phyloP scores from a whole-genome alignment of 2,113 vertebrate species.

The Cervus canadensis region DNA sequence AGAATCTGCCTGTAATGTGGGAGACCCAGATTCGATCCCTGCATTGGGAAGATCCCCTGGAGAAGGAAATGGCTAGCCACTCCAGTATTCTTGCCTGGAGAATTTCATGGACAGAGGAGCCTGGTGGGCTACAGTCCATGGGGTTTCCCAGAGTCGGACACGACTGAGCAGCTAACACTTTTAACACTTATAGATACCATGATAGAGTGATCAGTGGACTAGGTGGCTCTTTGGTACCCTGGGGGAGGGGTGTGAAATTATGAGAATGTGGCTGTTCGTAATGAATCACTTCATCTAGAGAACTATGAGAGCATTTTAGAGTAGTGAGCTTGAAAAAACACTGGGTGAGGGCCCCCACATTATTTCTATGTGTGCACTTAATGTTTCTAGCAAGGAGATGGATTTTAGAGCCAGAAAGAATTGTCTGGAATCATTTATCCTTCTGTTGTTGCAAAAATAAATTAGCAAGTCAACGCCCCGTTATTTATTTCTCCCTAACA shows the following conservation, averaged over 20 bases:
- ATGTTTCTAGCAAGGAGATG: not conserved
- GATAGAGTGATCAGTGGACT: not conserved
- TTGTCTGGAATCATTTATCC: slow-evolving; percentile 45
- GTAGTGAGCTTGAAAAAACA: not conserved
- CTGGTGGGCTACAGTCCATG: not conserved
- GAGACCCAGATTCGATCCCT: not conserved
- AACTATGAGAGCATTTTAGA: not conserved
- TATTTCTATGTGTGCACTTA: not conserved
- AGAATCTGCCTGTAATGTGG: not conserved
- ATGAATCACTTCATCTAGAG: not conserved
- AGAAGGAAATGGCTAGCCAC: not conserved
- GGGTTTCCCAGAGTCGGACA: not conserved
- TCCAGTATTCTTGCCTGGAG: not conserved
- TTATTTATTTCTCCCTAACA: slow-evolving; percentile 40
- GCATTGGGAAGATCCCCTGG: not conserved
- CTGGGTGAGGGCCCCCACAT: not conserved
- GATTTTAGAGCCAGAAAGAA: not conserved
- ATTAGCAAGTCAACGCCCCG: slow-evolving; percentile 21
- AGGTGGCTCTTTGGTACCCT: not conserved
- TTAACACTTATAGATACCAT: not conserved
- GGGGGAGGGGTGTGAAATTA: not conserved
- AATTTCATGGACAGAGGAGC: not conserved
- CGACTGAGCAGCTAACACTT: not conserved
- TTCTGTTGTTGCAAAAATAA: slow-evolving; percentile 56
- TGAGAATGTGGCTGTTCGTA: not conserved